Conservation (phyloP, 2,797 vertebrate species). For the Chelmon rostratus region DNA sequence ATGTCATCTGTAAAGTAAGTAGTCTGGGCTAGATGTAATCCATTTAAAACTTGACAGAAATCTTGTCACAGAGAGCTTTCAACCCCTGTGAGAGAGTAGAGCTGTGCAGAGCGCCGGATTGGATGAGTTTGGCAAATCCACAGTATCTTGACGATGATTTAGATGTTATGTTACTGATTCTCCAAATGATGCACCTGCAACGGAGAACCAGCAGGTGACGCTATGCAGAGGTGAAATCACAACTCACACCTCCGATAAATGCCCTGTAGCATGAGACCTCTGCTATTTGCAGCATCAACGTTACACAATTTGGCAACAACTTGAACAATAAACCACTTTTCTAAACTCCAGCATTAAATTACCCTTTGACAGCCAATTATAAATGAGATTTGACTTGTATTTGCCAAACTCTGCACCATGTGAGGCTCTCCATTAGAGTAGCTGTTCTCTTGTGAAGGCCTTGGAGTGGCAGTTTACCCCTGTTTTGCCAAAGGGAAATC, state of each 20-base stretch:
- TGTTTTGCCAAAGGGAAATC: slow-evolving; percentile 86
- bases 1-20: slow-evolving; percentile 68
- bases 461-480: slow-evolving; percentile 84
- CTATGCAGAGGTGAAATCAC: neutral
- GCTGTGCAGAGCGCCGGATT: slow-evolving; percentile 49
- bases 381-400: slow-evolving; percentile 22
- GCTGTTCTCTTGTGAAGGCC: slow-evolving; percentile 65
- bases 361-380: neutral
- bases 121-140: slow-evolving; percentile 61
- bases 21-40: slow-evolving; percentile 62
- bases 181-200: neutral
- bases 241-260: neutral
- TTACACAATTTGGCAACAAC: slow-evolving; percentile 11
- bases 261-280: neutral
- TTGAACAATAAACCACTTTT: neutral
- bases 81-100: slow-evolving; percentile 45
- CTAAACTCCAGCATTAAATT: neutral
- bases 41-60: slow-evolving; percentile 60
- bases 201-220: neutral
- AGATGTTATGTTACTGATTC: slow-evolving; percentile 8
- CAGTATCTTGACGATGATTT: slow-evolving; percentile 9
- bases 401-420: slow-evolving; percentile 60
- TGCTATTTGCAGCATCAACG: neutral
- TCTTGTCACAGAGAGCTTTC: slow-evolving; percentile 51
- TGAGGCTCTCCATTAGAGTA: slow-evolving; percentile 50